These are phyloP conservation scores for Ailuropoda melanoleuca DNA, from an alignment of 2,113 vertebrate species.

Conservation along the genomic window DNA sequence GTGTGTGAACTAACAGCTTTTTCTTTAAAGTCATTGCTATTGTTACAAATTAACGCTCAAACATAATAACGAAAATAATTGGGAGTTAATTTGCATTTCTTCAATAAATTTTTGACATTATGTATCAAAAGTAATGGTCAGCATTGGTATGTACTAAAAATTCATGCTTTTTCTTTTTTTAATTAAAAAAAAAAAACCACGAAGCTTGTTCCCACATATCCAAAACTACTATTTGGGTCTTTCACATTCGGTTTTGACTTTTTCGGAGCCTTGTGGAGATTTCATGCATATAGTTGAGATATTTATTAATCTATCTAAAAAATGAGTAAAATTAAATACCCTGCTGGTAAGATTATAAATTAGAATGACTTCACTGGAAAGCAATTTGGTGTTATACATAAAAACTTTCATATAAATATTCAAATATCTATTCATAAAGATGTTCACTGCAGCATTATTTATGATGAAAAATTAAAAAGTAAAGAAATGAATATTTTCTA, in stretches of 20 bases:
- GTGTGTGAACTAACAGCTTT: not conserved
- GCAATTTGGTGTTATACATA: not conserved
- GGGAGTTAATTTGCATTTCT: not conserved
- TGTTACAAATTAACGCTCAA: not conserved
- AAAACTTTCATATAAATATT: not conserved
- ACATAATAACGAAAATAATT: not conserved
- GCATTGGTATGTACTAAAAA: not conserved
- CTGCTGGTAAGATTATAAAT: not conserved
- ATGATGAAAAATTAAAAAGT: not conserved
- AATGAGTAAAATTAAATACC: not conserved
- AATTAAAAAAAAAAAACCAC: not conserved
- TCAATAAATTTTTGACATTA: not conserved
- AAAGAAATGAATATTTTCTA: not conserved
- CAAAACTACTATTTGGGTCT: not conserved
- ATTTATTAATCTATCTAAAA: not conserved
- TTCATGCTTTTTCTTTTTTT: not conserved
- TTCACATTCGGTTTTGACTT: not conserved
- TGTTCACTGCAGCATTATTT: not conserved
- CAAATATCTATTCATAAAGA: not conserved
- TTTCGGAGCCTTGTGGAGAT: not conserved
- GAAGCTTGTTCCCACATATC: not conserved
- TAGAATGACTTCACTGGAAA: constrained; percentile 29
- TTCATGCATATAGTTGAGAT: not conserved
- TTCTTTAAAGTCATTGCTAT: not conserved
- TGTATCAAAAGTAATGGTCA: not conserved